Conservation (phyloP, 2,113 vertebrate species). For the Marcusenius ussheri region DNA sequence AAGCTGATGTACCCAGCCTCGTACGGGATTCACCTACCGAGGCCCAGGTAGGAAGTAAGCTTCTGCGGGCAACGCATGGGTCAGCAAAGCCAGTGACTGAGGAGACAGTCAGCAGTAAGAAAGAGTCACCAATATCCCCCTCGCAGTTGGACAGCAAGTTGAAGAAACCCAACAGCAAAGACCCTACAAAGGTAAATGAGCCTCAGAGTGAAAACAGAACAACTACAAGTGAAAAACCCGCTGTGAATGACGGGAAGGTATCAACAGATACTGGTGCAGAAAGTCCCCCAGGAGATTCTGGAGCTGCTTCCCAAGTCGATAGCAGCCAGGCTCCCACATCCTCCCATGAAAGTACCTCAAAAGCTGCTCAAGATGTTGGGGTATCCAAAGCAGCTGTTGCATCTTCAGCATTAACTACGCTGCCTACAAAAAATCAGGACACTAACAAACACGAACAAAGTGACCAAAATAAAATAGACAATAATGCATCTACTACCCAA, state of each 20-base stretch:
- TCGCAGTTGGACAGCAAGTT: constrained; percentile 35
- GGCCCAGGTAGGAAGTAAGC: constrained; percentile 43
- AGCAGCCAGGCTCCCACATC: constrained; percentile 46
- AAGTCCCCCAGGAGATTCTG: constrained; percentile 34
- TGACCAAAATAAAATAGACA: neutral
- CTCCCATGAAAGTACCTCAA: constrained; percentile 36
- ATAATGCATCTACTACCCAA: neutral
- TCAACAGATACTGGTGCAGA: constrained; percentile 30
- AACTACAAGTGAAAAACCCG: constrained; percentile 25
- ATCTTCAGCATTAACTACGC: neutral
- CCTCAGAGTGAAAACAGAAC: constrained; percentile 26
- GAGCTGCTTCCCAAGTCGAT: constrained; percentile 15
- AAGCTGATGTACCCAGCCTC: constrained; percentile 25
- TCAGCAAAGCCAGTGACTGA: constrained; percentile 38
- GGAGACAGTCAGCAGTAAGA: constrained; percentile 34
- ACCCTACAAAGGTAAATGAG: constrained; percentile 33
- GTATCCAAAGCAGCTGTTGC: neutral
- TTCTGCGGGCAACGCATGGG: neutral
- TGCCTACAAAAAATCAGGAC: neutral
- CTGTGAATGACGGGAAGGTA: constrained; percentile 20
- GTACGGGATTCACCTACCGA: constrained; percentile 44
- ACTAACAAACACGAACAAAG: neutral
- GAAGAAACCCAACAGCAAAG: constrained; percentile 24
- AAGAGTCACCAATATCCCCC: constrained; percentile 24
- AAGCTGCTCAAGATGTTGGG: constrained; percentile 29